Percentiles rank a stretch among this genome's conserved stretches.
phyloP scores from a whole-genome alignment of 1,140 invertebrate species.

The Conus betulinus region DNA sequence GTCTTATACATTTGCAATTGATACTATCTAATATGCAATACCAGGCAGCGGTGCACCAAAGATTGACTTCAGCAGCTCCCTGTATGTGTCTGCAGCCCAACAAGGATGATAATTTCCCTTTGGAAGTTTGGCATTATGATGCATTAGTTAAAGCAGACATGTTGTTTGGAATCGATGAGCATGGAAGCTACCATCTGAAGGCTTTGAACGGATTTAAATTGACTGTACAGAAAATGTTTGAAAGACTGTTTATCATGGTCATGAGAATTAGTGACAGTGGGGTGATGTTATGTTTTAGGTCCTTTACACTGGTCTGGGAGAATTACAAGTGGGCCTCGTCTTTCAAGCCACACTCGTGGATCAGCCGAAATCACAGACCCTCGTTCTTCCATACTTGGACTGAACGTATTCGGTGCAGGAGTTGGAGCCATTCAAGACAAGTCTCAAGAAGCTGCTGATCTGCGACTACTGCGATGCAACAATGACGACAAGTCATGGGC shows the following conservation, averaged over 20 bases:
- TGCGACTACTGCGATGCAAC: background rate
- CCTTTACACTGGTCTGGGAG: background rate
- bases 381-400: background rate
- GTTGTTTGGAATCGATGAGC: too few relatives aligned
- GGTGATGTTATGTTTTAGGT: constrained; percentile 6
- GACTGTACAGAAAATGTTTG: too few relatives aligned
- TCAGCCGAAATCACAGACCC: background rate
- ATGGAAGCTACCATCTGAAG: too few relatives aligned
- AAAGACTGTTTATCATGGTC: background rate
- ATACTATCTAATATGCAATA: too few relatives aligned
- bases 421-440: background rate
- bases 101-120: too few relatives aligned
- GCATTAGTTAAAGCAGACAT: too few relatives aligned
- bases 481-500: background rate
- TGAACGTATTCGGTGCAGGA: background rate
- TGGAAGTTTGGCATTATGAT: too few relatives aligned
- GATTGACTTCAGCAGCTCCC: too few relatives aligned
- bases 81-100: too few relatives aligned
- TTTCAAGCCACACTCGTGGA: background rate
- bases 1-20: too few relatives aligned
- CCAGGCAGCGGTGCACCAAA: too few relatives aligned
- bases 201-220: too few relatives aligned
- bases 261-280: background rate
- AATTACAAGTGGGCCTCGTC: background rate
- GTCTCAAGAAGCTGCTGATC: background rate